Evolutionary conservation across 2,888 invertebrate species (phyloP), one percentile per base, ranked within the genome.

Genomic region (Drosophila crucigera): DNA sequence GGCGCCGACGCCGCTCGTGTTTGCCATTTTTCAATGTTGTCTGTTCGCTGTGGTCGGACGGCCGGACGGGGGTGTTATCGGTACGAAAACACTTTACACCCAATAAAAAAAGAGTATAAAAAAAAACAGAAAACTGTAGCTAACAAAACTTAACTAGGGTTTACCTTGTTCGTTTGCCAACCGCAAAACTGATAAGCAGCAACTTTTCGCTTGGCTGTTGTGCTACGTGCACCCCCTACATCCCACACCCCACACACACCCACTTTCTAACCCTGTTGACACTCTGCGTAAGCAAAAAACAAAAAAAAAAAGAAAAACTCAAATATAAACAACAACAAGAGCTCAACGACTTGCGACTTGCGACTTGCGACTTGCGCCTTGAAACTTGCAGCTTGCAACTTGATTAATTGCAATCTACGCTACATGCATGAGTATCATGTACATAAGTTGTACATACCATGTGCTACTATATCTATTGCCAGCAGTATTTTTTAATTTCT

Each of bases 401-500:
- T 92, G 88, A 91, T 91, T 91, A 92, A 91, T 92, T 91, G 84
- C 84, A 52, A 61, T 70, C 68, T 43, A 47, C 28, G 31, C 49
- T 58, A 35, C 56, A 58, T 72, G 64, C 50, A 76, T 52, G 49
- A 52, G 25, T 55, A 58, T 55, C 41, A 56, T 47, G 7, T 43
- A 28, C 33, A 47, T 33, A 54, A 47, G 47, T 47, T 49, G 14
- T 10, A 39, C 22, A 19, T 25, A 33, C 55, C 50, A 35, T 65
- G 43, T 50, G 11, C 47, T 19, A 53, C 53, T 68, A 59, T 52
- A 63, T 71, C 19, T 70, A 82, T 75, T n/a, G 72, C 78, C 66
- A 55, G 73, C 41, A 64, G 77, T 58, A 63, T 64, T 71, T 63
- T 68, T 68, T 65, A 63, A 59, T 63, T 61, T 69, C 68, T 68